Conservation (phyloP, 2,113 vertebrate species). For the Azemiops feae region DNA sequence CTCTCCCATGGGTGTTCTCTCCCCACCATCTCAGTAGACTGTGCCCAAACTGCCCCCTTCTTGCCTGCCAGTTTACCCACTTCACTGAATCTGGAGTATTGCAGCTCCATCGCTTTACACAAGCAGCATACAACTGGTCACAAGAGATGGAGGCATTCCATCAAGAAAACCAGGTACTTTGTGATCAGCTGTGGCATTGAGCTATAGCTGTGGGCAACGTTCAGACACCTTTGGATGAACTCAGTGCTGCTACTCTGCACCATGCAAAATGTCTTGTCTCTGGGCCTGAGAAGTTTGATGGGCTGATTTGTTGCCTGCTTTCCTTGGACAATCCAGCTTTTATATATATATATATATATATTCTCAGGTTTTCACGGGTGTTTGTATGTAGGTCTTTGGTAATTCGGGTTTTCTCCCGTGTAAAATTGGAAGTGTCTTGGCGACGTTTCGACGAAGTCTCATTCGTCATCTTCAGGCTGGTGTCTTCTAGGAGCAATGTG, state of each 20-base stretch:
- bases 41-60: not conserved
- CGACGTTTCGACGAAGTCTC: too few species aligned
- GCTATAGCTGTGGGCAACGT: not conserved
- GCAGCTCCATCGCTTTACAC: not conserved
- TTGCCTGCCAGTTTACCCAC: not conserved
- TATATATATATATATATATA: too few species aligned
- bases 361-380: too few species aligned
- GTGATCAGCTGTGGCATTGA: not conserved
- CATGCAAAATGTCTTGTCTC: not conserved
- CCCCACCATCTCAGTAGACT: not conserved
- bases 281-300: not conserved
- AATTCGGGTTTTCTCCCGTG: too few species aligned
- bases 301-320: not conserved
- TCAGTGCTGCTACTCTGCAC: not conserved
- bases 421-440: too few species aligned
- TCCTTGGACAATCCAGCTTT: not conserved
- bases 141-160: not conserved
- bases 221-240: not conserved
- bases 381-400: too few species aligned
- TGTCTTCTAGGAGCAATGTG: too few species aligned
- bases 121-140: not conserved
- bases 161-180: not conserved
- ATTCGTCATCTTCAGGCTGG: too few species aligned
- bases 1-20: not conserved
- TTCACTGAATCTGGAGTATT: not conserved